Percentiles rank a stretch among this genome's conserved stretches.
These are phyloP conservation scores for Eidolon dupreanum DNA, from an alignment of 2,797 vertebrate genomes.

Conservation along the genomic window DNA sequence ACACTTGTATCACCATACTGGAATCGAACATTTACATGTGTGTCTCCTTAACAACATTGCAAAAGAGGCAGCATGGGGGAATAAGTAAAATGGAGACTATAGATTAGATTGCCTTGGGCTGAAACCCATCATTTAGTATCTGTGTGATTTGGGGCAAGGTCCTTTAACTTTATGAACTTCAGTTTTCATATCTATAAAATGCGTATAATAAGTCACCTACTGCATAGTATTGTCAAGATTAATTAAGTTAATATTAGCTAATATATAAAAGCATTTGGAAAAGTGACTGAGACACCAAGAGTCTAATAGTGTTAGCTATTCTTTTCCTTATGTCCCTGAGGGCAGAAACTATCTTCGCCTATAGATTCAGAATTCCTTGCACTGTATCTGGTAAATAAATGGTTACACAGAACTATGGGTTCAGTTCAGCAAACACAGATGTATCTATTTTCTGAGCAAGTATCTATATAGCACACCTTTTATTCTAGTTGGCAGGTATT, in stretches of 20 bases:
- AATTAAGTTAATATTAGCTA: neutral
- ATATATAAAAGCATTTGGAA: neutral
- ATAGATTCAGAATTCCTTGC: neutral
- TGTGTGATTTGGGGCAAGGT: neutral
- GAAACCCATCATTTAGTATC: neutral
- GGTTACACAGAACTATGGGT: neutral
- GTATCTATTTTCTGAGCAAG: slow-evolving; percentile 29
- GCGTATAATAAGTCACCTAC: neutral
- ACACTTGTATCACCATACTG: neutral
- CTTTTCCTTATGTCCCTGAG: neutral
- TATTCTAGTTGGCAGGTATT: neutral
- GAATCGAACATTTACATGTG: neutral
- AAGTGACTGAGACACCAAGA: neutral
- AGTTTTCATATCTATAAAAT: neutral
- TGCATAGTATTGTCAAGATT: neutral
- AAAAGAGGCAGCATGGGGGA: neutral
- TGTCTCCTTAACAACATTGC: neutral
- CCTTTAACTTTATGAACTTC: neutral
- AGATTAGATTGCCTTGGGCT: neutral
- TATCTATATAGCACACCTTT: neutral
- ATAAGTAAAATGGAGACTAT: neutral
- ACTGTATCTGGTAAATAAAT: neutral
- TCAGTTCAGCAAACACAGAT: slow-evolving; percentile 27
- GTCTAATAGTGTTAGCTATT: neutral
- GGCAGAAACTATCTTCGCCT: neutral